Conservation (phyloP, 92 coral and sea anemone species). For the Parazoanthus darwini region DNA sequence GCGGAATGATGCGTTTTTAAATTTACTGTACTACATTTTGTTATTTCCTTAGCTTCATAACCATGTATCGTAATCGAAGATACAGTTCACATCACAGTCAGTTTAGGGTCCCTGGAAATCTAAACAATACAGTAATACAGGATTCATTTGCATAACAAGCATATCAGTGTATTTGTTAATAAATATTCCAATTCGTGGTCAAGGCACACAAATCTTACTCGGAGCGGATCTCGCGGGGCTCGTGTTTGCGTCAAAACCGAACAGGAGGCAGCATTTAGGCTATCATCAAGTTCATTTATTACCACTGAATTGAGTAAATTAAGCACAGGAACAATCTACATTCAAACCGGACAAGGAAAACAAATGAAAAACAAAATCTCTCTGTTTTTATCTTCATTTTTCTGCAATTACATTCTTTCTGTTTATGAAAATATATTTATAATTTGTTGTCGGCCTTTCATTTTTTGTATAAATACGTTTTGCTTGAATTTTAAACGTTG, state of each 20-base stretch:
- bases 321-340: background rate
- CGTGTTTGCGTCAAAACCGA: background rate
- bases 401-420: background rate
- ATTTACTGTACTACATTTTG: background rate
- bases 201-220: too few species aligned
- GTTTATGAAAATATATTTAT: background rate
- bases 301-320: background rate
- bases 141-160: background rate
- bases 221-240: background rate
- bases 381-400: slow-evolving; percentile 3
- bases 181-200: too few species aligned
- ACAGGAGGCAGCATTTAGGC: background rate
- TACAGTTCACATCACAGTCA: background rate
- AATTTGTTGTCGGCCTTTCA: background rate
- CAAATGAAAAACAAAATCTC: background rate
- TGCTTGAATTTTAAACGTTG: background rate
- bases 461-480: background rate
- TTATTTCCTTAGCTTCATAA: background rate
- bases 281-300: background rate
- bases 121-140: background rate
- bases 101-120: background rate
- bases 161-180: background rate
- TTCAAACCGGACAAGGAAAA: background rate
- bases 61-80: background rate
- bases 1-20: background rate